Percentiles rank a stretch among this genome's conserved stretches.
Conservation (phyloP, 2,113 vertebrate species). For the Galbula dea region DNA sequence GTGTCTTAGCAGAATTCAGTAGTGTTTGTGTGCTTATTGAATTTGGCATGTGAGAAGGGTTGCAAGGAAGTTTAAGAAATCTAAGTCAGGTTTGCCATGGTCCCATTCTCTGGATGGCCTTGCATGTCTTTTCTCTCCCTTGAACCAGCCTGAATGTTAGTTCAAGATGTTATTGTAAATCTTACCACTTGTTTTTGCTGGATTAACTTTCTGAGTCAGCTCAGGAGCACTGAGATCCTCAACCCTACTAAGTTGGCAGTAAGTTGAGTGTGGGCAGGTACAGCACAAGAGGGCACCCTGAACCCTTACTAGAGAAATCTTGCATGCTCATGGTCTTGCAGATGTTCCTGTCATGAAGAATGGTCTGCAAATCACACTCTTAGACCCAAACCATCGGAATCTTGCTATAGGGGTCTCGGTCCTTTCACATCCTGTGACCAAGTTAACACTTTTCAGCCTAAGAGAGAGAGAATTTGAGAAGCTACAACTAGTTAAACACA, state of each 20-base stretch:
- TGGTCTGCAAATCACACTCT: neutral
- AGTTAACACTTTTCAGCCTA: neutral
- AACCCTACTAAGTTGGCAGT: neutral
- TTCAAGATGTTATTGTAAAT: neutral
- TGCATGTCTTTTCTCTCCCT: neutral
- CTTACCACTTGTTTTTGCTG: neutral
- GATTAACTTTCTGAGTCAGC: neutral
- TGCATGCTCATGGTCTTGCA: accelerated
- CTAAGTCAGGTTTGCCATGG: neutral
- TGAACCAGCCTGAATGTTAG: neutral
- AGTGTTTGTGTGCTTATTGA: neutral
- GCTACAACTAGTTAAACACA: neutral
- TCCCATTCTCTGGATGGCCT: neutral
- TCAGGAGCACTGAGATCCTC: neutral
- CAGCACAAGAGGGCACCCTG: neutral
- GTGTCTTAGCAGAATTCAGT: neutral
- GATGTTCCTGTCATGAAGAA: neutral
- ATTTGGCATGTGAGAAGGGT: neutral
- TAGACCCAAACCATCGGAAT: neutral
- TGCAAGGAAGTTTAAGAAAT: neutral
- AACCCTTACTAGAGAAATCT: neutral
- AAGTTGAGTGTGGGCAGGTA: neutral
- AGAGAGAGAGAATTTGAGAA: neutral
- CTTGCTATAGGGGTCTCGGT: neutral
- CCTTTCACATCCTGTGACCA: neutral